A percentile compares a stretch with the other conserved stretches of the same genome.
These are phyloP conservation scores for Parasteatoda tepidariorum DNA, from an alignment of 1,140 invertebrate species.

Conservation along the genomic window DNA sequence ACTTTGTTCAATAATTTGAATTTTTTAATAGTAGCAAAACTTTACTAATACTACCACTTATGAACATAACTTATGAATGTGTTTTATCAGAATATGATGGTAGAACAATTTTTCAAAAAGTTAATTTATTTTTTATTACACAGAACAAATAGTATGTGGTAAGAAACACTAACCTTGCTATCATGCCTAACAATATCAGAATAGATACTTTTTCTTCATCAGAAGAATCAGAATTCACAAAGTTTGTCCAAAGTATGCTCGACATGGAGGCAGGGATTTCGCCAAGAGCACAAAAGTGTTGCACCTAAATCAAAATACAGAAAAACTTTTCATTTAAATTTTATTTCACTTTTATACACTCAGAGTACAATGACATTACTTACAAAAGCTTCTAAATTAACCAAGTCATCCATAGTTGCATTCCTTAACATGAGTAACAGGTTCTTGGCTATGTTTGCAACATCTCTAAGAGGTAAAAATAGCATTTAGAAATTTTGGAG, in stretches of 20 bases:
- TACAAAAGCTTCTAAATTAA: conserved; percentile 34
- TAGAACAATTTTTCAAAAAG: too few species aligned
- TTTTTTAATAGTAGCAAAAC: too few species aligned
- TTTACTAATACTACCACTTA: too few species aligned
- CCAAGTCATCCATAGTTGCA: conserved; percentile 20
- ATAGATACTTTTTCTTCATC: conserved; percentile 13
- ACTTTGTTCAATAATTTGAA: too few species aligned
- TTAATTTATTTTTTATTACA: too few species aligned
- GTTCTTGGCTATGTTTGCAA: conserved; percentile 23
- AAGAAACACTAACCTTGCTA: conserved; percentile 13
- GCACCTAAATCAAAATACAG: conserved; percentile 1
- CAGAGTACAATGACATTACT: neutral
- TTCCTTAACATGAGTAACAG: conserved; percentile 8
- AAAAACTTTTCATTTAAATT: neutral
- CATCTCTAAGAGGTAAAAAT: neutral
- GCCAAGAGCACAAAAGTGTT: conserved; percentile 3
- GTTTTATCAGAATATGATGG: too few species aligned
- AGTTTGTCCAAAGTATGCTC: conserved; percentile 25
- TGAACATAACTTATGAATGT: too few species aligned
- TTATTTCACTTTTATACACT: neutral
- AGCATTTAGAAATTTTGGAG: neutral
- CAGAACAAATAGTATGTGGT: too few species aligned
- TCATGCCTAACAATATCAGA: conserved; percentile 21
- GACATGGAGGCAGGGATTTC: conserved; percentile 27
- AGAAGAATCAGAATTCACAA: neutral